Evolutionary conservation across 2,797 vertebrate genomes (phyloP), one percentile per base, ranked within the genome.

Genomic region (Psittacula derbiana): DNA sequence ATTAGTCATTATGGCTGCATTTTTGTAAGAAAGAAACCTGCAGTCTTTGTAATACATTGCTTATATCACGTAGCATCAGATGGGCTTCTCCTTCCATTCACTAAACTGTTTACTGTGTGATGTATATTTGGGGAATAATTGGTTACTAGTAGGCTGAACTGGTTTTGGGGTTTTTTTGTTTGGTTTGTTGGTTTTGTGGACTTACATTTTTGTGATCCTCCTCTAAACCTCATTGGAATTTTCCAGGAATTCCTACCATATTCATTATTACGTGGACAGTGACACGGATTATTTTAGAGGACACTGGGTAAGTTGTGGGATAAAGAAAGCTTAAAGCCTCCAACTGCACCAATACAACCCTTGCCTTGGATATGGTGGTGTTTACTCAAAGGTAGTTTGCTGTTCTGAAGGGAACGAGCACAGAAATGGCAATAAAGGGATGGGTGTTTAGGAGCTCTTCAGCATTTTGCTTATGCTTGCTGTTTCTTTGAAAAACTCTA

Each of bases 261-360:
- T 98, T 99, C 81, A 98, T 98, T n/a, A 97, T 97, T 16, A 98
- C 93, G 0, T 99, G 99, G 99, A 98, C 97, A n/a, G 94, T 98
- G 65, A 97, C 98, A 46, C 97, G 99, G 91, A 95, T 99, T 93
- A 98, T 98, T 80, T 94, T 99, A 47, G 99, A 99, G 50, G 98
- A 99, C 93, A 98, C 98, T 0, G 98, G 98, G 99, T 99, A 95
- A 98, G 98, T 97, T n/a, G 11, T 38, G 16, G 14, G 46, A n/a
- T 44, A 83, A 10, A 60, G 40, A 78, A 87, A 80, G 21, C n/a
- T 84, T 38, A 38, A 78, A 73, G 17, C 47, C 20, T 47, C 20
- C 36, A n/a, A 1, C 11, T 49, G 7, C 47, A 52, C 18, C 61
- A 44, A 0, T 50, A 13, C 25, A 72, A 11, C 33, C 57, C 50